A percentile compares a stretch with the other conserved stretches of the same genome.
Evolutionary conservation across 2,888 invertebrate species (phyloP).

Genomic region (Cyclophora punctaria): DNA sequence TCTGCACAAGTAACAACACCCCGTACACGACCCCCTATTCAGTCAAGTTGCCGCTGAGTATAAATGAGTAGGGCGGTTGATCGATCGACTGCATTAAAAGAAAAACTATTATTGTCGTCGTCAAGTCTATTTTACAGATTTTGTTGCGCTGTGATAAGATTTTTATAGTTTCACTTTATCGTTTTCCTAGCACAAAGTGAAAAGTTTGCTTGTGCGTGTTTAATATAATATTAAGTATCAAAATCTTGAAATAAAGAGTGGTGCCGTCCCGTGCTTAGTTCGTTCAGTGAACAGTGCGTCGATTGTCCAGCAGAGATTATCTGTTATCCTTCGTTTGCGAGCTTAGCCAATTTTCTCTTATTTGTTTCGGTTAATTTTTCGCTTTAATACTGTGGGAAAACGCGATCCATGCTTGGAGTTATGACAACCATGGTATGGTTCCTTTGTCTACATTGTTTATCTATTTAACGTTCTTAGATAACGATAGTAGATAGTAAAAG

Average conservation of each 20-base stretch:
- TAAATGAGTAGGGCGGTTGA: slow-evolving; percentile 56
- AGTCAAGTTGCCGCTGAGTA: slow-evolving; percentile 40
- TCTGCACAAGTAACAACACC: slow-evolving; percentile 28
- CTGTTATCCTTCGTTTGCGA: slow-evolving; percentile 57
- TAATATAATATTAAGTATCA: slow-evolving; percentile 29
- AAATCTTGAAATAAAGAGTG: slow-evolving; percentile 29
- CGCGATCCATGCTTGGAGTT: slow-evolving; percentile 75
- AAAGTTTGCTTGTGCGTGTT: slow-evolving; percentile 29
- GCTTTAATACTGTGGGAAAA: slow-evolving; percentile 57
- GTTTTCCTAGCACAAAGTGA: slow-evolving; percentile 33
- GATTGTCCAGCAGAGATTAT: slow-evolving; percentile 54
- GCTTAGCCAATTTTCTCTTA: slow-evolving; percentile 46
- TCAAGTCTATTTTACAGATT: slow-evolving; percentile 53
- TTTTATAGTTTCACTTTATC: slow-evolving; percentile 32
- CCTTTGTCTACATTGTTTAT: slow-evolving; percentile 67
- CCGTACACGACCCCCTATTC: slow-evolving; percentile 23
- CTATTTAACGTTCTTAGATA: slow-evolving; percentile 49
- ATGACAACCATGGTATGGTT: slow-evolving; percentile 76
- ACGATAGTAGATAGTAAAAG: slow-evolving; percentile 43
- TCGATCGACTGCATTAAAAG: slow-evolving; percentile 72
- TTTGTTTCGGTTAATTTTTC: slow-evolving; percentile 35
- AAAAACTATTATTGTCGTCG: slow-evolving; percentile 61
- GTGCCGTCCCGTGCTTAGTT: slow-evolving; percentile 70
- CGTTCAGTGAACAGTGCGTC: slow-evolving; percentile 62
- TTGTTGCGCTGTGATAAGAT: slow-evolving; percentile 50